Percentiles rank a stretch among this genome's conserved stretches.
phyloP scores from a whole-genome alignment of 2,113 vertebrate species.

The Aramus guarauna region DNA sequence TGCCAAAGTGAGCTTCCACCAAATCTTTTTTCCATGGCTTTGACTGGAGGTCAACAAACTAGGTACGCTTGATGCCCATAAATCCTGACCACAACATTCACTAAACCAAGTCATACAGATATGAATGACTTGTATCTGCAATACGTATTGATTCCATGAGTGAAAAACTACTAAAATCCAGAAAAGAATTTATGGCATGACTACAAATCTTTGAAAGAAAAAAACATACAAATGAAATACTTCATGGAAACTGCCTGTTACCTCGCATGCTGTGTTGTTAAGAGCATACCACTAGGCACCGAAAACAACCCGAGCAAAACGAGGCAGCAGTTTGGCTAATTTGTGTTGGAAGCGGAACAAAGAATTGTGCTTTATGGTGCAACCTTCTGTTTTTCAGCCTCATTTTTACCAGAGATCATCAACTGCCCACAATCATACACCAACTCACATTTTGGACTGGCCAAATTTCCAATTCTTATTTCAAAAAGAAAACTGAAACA shows the following conservation, averaged over 20 bases:
- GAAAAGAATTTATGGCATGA: background rate
- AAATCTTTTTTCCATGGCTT: background rate
- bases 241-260: background rate
- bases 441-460: background rate
- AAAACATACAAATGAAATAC: background rate
- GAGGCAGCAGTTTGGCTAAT: background rate
- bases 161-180: background rate
- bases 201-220: background rate
- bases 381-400: background rate
- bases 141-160: background rate
- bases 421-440: background rate
- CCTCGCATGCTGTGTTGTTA: background rate
- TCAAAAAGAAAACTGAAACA: background rate
- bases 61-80: background rate
- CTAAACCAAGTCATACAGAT: background rate
- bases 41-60: background rate
- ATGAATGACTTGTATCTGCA: background rate
- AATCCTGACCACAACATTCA: background rate
- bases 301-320: background rate
- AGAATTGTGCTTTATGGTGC: background rate
- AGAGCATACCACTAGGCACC: rapidly evolving
- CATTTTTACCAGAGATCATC: background rate
- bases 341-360: background rate
- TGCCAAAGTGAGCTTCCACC: background rate
- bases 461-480: background rate